Percentiles rank a stretch among this genome's conserved stretches.
These are phyloP conservation scores for Cnemophilus loriae DNA, from an alignment of 2,113 vertebrate species.

Conservation along the genomic window DNA sequence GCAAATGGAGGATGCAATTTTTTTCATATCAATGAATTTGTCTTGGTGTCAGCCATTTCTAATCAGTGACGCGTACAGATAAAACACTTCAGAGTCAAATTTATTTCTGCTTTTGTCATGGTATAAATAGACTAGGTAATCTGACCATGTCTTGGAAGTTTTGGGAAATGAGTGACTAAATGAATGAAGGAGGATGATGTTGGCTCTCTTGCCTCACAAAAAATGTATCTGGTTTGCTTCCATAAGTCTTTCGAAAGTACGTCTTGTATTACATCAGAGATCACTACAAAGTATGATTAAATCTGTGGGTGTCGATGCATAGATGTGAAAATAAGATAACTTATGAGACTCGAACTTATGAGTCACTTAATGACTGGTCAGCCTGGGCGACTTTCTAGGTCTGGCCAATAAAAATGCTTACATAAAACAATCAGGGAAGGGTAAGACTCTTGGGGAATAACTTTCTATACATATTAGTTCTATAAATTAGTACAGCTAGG, in stretches of 20 bases:
- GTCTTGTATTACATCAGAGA: not conserved
- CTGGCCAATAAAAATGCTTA: not conserved
- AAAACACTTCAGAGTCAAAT: not conserved
- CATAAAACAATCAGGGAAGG: not conserved
- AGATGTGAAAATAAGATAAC: not conserved
- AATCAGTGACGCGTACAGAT: not conserved
- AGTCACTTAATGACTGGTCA: not conserved
- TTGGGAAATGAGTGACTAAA: not conserved
- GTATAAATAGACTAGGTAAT: not conserved
- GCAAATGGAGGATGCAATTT: not conserved
- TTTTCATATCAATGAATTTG: not conserved
- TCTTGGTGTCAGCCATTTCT: not conserved
- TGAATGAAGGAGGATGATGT: not conserved
- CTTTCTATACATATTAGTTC: not conserved
- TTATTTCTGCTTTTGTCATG: not conserved
- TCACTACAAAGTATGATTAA: not conserved
- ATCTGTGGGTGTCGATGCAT: not conserved
- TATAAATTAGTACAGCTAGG: not conserved
- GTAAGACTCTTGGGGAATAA: not conserved
- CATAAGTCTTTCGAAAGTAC: not conserved
- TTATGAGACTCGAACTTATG: not conserved
- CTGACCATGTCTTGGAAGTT: not conserved
- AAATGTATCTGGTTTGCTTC: not conserved
- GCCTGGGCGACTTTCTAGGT: not conserved
- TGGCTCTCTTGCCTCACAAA: not conserved